Evolutionary conservation across 2,113 vertebrate genomes (phyloP), one percentile per base, ranked within the genome.

Genomic region (Protobothrops mucrosquamatus): DNA sequence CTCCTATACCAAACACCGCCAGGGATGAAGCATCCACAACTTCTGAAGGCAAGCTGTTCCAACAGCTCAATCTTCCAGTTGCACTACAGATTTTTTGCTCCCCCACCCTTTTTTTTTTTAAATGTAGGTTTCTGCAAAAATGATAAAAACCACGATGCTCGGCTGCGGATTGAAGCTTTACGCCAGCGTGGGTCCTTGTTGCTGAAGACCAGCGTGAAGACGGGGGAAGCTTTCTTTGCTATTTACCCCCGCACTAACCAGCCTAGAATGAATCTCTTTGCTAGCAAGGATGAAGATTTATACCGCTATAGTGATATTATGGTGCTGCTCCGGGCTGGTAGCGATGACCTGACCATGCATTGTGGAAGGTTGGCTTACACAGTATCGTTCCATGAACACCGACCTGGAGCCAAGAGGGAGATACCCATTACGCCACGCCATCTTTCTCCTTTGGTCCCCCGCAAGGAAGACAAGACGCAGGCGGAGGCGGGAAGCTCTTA

Each of bases 71-170:
- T 15, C 46, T 26, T 54, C 51, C n/a, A 9, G 12, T 3, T 61
- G 43, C 59, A n/a, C 29, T 43, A 24, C 3, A 3, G 3, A 6
- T 46, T 2, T 0, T n/a, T 10, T 24, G 48, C 24, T 4, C 3
- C 2, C 10, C 1, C 0, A 51, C 15, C 15, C 39, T n/a, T n/a
- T n/a, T 55, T n/a, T n/a, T n/a, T n/a, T 74, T 24, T 43, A 52
- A 52, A 85, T 0, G 4, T 89, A 97, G 97, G 97, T 9, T 98
- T 97, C 92, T 98, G 97, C 95, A 98, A 97, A 95, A 98, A 98
- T 0, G 97, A 97, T 26, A 93, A 95, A 89, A 96, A 97, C 88
- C 97, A 98, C 0, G 97, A 98, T 0, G 96, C 97, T 1, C 90
- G 95, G 12, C 95, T 98, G 54, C 93, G 3, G 1, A 93, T 98